phyloP scores from a whole-genome alignment of 2,888 invertebrate genomes.

The Ormyrus thymus region DNA sequence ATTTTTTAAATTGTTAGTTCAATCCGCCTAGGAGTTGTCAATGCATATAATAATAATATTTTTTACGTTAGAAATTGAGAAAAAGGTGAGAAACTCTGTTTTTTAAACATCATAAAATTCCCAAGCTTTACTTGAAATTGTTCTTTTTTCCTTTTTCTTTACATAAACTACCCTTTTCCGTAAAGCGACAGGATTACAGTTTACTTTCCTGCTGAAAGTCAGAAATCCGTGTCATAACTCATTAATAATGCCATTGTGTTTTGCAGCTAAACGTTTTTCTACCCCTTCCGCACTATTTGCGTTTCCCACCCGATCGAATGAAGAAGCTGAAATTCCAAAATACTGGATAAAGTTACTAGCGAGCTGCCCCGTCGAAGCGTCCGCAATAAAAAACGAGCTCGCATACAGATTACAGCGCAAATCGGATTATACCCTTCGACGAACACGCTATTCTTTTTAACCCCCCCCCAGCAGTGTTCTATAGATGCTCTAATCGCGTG shows the following conservation, averaged over 20 bases:
- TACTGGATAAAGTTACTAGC: conserved; percentile 28
- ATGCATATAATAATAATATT: no score
- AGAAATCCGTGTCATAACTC: conserved; percentile 44
- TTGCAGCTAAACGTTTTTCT: conserved; percentile 5
- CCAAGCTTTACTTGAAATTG: no score
- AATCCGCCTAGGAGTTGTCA: no score
- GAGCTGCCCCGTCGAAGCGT: conserved; percentile 10
- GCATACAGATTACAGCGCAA: conserved; percentile 36
- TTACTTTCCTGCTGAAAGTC: conserved; percentile 14
- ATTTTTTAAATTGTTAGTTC: no score
- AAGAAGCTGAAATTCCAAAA: conserved; percentile 41
- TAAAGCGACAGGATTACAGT: not conserved
- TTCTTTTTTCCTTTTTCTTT: no score
- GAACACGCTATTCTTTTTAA: conserved; percentile 3
- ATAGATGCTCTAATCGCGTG: conserved; percentile 4
- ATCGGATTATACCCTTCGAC: conserved; percentile 43
- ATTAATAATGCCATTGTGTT: conserved; percentile 38
- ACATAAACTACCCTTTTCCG: no score
- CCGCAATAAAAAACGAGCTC: conserved; percentile 29
- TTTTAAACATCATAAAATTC: no score
- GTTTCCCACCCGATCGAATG: conserved; percentile 41
- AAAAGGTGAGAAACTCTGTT: no score
- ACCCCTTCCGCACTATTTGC: conserved; percentile 40
- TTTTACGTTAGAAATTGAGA: no score
- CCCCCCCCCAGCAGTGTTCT: conserved; percentile 7